Evolutionary conservation across 2,113 vertebrate species (phyloP).

Genomic region (Mustela lutreola): DNA sequence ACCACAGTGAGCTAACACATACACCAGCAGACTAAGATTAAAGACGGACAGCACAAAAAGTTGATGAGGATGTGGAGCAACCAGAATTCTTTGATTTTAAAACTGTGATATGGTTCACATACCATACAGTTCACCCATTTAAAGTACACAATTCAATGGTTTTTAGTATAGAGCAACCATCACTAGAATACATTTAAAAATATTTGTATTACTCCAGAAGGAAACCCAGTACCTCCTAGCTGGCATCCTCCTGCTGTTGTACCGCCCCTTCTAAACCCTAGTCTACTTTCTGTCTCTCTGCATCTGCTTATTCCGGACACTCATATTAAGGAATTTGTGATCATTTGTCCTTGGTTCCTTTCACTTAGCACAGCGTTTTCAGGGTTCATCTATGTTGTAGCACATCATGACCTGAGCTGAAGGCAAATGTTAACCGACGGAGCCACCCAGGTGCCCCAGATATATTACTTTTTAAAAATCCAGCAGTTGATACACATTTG

Average conservation of each 20-base stretch:
- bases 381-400: neutral
- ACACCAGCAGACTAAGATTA: neutral
- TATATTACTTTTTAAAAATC: neutral
- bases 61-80: neutral
- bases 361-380: neutral
- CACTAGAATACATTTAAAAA: neutral
- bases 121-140: neutral
- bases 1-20: neutral
- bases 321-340: neutral
- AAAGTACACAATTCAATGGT: neutral
- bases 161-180: neutral
- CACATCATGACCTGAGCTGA: neutral
- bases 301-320: neutral
- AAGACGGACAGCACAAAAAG: neutral
- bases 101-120: neutral
- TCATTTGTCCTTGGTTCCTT: neutral
- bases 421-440: too few species aligned
- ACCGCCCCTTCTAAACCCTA: neutral
- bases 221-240: neutral
- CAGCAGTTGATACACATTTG: neutral
- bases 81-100: neutral
- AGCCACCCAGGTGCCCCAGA: neutral
- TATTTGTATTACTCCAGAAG: neutral
- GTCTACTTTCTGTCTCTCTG: neutral
- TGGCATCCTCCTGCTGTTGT: neutral